Base-by-base conservation (phyloP, 2,113 vertebrate genomes). In the Syngnathus scovelli region DNA sequence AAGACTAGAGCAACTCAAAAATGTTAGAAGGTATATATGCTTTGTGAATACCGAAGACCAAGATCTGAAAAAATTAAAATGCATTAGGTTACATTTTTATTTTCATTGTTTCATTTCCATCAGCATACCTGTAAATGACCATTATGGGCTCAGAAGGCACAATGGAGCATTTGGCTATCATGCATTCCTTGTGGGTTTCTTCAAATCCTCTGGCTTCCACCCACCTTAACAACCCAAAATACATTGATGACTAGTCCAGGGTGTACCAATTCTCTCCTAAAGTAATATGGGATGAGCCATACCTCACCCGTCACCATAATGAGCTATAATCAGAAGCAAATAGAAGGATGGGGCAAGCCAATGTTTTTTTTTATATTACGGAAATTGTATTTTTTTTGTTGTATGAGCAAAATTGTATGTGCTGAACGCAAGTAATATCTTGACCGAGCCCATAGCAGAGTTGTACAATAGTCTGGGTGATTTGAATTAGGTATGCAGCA, bases 401-500 rank as follows among this genome's bases (percentile, higher is more conserved):
- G 27, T 10, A 39, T 8, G 21, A 18, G n/a, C 11, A 15, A 43
- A n/a, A 58, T 27, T 39, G 51, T 62, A 65, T 69, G 72, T 71
- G 62, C 49, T 61, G 71, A 63, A 52, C 8, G 67, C 1, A 43
- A 62, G n/a, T 36, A 58, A 36, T 18, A n/a, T n/a, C n/a, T 10
- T 21, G 27, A 7, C 23, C 33, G 6, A 33, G 23, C 12, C 33
- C 23, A 58, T 36, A 36, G 16, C 27, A 23, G 6, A 36, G 27
- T 58, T 58, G 12, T 23, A 49, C 33, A 18, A 18, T 54, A 64
- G 69, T 49, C 66, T 27, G 64, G 43, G 65, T 13, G 75, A 56
- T 66, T 46, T 77, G 75, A 69, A 74, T 78, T 77, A 75, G 72
- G 70, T 75, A 68, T 77, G 70, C 67, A 44, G 72, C 69, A 44